These are phyloP conservation scores for Apamea crenata DNA, from an alignment of 2,888 invertebrate genomes.

Conservation along the genomic window DNA sequence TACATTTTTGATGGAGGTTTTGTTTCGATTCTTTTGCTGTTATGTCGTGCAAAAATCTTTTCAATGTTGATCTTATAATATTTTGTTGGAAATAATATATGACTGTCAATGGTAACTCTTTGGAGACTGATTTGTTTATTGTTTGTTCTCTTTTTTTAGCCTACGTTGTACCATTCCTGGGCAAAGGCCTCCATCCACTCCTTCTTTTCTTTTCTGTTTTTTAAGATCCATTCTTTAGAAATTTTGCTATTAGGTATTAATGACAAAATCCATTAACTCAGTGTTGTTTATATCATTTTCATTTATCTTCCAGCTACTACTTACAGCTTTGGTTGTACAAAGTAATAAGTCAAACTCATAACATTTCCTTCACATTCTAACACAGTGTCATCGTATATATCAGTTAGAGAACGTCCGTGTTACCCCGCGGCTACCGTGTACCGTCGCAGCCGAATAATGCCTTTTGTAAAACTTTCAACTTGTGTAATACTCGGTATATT, in stretches of 20 bases:
- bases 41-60: not conserved
- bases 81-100: slow-evolving; percentile 1
- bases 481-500: slow-evolving; percentile 64
- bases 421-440: slow-evolving; percentile 58
- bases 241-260: no score
- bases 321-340: not conserved
- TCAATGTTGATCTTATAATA: not conserved
- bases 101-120: not conserved
- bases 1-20: slow-evolving; percentile 22
- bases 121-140: not conserved
- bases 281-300: not conserved
- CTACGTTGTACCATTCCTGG: no score
- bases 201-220: no score
- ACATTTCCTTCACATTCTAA: slow-evolving; percentile 41
- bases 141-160: not conserved
- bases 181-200: no score
- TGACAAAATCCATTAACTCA: not conserved
- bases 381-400: slow-evolving; percentile 56
- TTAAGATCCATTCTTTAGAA: not conserved
- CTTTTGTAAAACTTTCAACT: slow-evolving; percentile 70
- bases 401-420: slow-evolving; percentile 59
- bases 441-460: slow-evolving; percentile 67
- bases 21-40: slow-evolving; percentile 1
- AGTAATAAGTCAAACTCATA: slow-evolving; percentile 45
- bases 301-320: not conserved